Percentiles rank a stretch among this genome's conserved stretches.
These are phyloP conservation scores for Leucopternis melanops DNA, from an alignment of 2,113 vertebrate species.

Conservation along the genomic window DNA sequence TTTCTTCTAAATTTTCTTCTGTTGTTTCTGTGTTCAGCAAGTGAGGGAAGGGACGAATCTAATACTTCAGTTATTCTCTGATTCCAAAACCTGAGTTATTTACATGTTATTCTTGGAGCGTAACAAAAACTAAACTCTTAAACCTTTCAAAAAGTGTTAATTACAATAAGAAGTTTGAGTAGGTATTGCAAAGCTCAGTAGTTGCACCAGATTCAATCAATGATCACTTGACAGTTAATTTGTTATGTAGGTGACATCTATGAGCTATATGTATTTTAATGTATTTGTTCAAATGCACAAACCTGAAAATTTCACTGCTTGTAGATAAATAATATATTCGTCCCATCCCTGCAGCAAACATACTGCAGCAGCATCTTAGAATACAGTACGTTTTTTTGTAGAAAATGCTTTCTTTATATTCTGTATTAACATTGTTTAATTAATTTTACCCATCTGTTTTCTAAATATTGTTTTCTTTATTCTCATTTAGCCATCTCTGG, in stretches of 20 bases:
- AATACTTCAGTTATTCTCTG: not conserved
- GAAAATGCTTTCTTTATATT: not conserved
- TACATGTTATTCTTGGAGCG: not conserved
- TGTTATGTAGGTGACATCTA: not conserved
- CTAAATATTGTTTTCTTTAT: conserved; percentile 1
- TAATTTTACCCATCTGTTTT: conserved; percentile 32
- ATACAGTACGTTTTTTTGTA: not conserved
- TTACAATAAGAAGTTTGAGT: not conserved
- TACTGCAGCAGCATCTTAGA: conserved; percentile 24
- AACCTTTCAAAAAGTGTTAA: not conserved
- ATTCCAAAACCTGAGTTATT: not conserved
- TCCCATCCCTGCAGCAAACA: conserved; percentile 63
- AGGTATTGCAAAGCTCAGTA: not conserved
- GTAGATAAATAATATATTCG: conserved; percentile 3
- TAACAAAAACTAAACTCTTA: not conserved
- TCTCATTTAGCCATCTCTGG: not conserved
- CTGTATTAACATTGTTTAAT: conserved; percentile 7
- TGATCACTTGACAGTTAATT: not conserved
- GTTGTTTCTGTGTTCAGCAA: conserved; percentile 52
- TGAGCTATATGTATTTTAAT: not conserved
- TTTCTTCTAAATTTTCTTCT: conserved; percentile 66
- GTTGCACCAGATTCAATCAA: not conserved
- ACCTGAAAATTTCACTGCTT: not conserved
- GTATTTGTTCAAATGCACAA: not conserved
- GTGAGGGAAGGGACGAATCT: conserved; percentile 64